Base-by-base conservation (phyloP, 2,113 vertebrate genomes). In the Halichoerus grypus region DNA sequence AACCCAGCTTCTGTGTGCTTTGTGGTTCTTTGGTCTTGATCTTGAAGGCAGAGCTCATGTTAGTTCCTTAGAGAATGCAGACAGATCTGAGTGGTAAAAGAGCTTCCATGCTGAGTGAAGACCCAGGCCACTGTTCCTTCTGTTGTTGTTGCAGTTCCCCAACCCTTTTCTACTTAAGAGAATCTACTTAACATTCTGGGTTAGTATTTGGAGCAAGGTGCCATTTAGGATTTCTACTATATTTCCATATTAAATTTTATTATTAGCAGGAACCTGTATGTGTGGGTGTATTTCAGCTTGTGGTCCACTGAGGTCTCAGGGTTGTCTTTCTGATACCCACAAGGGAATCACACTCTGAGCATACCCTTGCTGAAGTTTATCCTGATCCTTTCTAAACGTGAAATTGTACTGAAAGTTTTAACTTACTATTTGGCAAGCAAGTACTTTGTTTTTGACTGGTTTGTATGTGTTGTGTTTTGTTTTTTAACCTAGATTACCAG, bases 401-500 rank as follows among this genome's bases (percentile, higher is more conserved):
- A 83, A 87, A 89, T 96, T 97, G 18, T 71, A 39, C n/a, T 87
- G 33, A 83, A 88, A 15, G 1, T 77, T 94, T 93, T 81, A 53
- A 67, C 18, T 91, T 93, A 67, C 1, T 85, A 2, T 94, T 93
- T 93, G 67, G 57, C 33, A 93, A 94, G 49, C 46, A 85, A 88
- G 72, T 91, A 31, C 53, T 76, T 93, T 19, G 11, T 59, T 96
- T 97, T 92, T 97, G 49, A 97, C 84, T 67, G 63, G 14, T 91
- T 91, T 93, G 59, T 94, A 24, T 96, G 24, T 93, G 13, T 95
- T 71, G 42, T 96, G 97, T 98, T 86, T 65, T 74, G 49, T 76
- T 77, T 93, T 97, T 98, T 98, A 11, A 67, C 95, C 83, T 98
- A 99, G 99, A 99, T 98, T 99, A 99, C 98, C 99, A 99, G 99